A percentile compares a stretch with the other conserved stretches of the same genome.
Conservation (phyloP, 53 echinoderm and acorn worm species). For the Crossaster papposus region DNA sequence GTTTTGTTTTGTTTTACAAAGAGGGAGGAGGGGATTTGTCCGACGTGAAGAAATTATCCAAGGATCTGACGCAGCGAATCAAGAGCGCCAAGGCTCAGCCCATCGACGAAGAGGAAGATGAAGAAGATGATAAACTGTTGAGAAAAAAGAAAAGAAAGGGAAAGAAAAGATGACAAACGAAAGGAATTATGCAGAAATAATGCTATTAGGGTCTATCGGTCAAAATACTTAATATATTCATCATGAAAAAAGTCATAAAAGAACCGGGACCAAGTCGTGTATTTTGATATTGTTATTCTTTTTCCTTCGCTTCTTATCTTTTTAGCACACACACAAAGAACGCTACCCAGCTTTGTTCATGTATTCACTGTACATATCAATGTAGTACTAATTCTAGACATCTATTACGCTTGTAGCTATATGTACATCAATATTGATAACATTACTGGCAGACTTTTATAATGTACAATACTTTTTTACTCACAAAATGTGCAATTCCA, state of each 20-base stretch:
- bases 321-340: constrained; percentile 16
- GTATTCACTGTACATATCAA: constrained; percentile 17
- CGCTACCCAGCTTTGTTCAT: background rate
- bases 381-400: background rate
- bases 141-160: constrained; percentile 25
- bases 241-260: background rate
- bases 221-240: no score
- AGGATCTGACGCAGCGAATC: constrained; percentile 82
- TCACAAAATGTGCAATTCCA: constrained; percentile 39
- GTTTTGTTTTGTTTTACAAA: constrained; percentile 26
- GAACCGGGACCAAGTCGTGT: background rate
- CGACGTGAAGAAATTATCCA: constrained; percentile 70
- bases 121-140: constrained; percentile 59
- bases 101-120: constrained; percentile 60
- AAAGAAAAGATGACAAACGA: background rate
- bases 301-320: constrained; percentile 1
- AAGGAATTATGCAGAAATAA: background rate
- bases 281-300: background rate
- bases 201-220: background rate
- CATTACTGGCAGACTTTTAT: background rate
- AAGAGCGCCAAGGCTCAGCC: constrained; percentile 71
- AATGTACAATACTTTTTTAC: background rate
- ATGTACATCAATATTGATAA: constrained; percentile 15
- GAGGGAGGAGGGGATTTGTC: constrained; percentile 85
- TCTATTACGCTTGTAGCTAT: background rate